Conservation (phyloP, 1,140 invertebrate genomes). For the Gyrodactylus bullatarudis region DNA sequence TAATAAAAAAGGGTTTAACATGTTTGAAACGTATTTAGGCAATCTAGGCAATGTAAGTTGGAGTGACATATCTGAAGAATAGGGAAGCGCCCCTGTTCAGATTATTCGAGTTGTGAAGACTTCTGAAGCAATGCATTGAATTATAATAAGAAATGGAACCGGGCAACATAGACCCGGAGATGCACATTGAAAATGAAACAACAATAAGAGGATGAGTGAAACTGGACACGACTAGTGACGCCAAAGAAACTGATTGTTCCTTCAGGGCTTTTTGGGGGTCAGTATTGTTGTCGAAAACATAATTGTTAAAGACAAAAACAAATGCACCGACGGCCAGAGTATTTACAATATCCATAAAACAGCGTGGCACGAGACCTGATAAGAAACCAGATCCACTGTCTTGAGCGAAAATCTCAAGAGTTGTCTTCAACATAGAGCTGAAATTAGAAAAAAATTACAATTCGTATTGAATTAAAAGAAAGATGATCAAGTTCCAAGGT, state of each 20-base stretch:
- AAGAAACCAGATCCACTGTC: neutral
- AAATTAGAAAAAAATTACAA: neutral
- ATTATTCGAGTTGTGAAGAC: neutral
- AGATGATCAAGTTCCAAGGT: neutral
- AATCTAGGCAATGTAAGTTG: no score
- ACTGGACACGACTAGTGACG: neutral
- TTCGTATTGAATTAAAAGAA: neutral
- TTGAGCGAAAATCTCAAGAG: neutral
- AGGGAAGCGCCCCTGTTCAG: neutral
- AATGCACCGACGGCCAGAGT: neutral
- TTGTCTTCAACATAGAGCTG: neutral
- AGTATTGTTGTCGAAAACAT: neutral
- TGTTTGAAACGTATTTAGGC: no score
- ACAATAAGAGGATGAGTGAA: neutral
- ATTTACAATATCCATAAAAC: neutral
- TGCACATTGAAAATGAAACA: neutral
- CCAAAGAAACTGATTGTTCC: neutral
- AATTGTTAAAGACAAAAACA: neutral
- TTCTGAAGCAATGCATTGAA: neutral
- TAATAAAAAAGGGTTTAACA: no score
- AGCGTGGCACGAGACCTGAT: neutral
- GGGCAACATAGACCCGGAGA: neutral
- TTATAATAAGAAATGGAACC: neutral
- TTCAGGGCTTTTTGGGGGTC: neutral
- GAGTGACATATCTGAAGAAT: neutral